Conservation (phyloP, 2,888 invertebrate species). For the Drosophila nigricruria region DNA sequence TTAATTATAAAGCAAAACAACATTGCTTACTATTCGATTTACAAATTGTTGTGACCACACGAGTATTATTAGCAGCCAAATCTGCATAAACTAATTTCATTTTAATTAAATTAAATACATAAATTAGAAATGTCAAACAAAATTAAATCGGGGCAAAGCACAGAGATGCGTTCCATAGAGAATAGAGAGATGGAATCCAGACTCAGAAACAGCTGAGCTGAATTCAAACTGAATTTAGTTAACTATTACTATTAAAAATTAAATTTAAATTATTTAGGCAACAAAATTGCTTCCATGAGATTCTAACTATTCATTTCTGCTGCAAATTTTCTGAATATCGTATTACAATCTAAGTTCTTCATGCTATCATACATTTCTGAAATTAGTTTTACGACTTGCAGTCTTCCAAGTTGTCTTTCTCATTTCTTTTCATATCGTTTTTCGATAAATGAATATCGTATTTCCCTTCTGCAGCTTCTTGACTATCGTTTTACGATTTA, state of each 20-base stretch:
- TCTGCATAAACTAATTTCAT: conserved; percentile 34
- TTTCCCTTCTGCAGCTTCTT: no score
- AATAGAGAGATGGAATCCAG: background rate
- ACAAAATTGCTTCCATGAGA: no score
- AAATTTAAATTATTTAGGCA: no score
- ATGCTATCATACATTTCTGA: no score
- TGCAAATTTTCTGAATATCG: background rate
- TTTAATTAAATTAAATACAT: conserved; percentile 50
- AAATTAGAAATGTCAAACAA: conserved; percentile 31
- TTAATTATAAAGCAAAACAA: conserved; percentile 31
- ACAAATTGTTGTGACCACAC: conserved; percentile 25
- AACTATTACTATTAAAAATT: no score
- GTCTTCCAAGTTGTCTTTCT: no score
- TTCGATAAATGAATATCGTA: background rate
- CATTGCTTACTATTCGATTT: conserved; percentile 6
- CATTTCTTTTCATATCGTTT: background rate
- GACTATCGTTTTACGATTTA: no score
- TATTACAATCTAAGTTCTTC: background rate
- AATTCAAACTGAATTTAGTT: background rate
- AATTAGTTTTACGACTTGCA: no score
- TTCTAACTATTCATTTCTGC: no score
- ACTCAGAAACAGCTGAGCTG: background rate
- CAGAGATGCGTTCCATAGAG: background rate
- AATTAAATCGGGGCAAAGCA: background rate
- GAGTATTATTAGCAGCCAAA: conserved; percentile 10